Conservation (phyloP, 35 echinoderm and acorn worm species). For the Nesometra sesokonis region DNA sequence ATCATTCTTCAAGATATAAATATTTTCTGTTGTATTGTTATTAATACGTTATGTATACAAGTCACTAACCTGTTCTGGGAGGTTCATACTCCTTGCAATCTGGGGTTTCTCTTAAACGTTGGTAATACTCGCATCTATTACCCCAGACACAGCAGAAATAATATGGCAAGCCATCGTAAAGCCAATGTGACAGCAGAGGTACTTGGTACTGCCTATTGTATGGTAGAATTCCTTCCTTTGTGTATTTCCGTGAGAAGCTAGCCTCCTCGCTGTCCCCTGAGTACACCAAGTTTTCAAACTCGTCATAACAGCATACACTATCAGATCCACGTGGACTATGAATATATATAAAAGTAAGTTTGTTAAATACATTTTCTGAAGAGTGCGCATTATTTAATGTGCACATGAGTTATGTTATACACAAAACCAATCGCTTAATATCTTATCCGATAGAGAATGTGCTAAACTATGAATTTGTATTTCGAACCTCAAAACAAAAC, state of each 20-base stretch:
- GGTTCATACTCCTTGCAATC: slow-evolving; percentile 63
- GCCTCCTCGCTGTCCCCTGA: slow-evolving; percentile 74
- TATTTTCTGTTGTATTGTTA: too few relatives aligned
- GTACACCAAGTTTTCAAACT: slow-evolving; percentile 76
- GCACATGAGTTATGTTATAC: too few relatives aligned
- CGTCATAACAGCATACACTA: slow-evolving; percentile 82
- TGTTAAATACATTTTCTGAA: too few relatives aligned
- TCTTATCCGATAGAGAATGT: too few relatives aligned
- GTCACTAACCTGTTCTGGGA: slow-evolving; percentile 43
- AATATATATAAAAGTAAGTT: too few relatives aligned
- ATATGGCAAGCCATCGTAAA: slow-evolving; percentile 47
- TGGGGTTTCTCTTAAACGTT: slow-evolving; percentile 55
- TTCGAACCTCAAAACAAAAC: too few relatives aligned
- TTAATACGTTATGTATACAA: background rate
- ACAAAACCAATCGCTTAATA: too few relatives aligned
- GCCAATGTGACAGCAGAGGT: slow-evolving; percentile 51
- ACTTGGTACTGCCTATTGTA: slow-evolving; percentile 29
- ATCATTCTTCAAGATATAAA: too few relatives aligned
- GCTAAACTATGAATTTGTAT: too few relatives aligned
- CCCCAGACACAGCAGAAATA: slow-evolving; percentile 86
- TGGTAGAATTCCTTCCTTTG: slow-evolving; percentile 41
- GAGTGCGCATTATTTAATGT: too few relatives aligned
- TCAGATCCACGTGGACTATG: slow-evolving; percentile 61
- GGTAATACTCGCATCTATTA: slow-evolving; percentile 73
- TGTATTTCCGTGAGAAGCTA: slow-evolving; percentile 41